These are phyloP conservation scores for Eueides isabella DNA, from an alignment of 1,140 invertebrate genomes.

Conservation along the genomic window DNA sequence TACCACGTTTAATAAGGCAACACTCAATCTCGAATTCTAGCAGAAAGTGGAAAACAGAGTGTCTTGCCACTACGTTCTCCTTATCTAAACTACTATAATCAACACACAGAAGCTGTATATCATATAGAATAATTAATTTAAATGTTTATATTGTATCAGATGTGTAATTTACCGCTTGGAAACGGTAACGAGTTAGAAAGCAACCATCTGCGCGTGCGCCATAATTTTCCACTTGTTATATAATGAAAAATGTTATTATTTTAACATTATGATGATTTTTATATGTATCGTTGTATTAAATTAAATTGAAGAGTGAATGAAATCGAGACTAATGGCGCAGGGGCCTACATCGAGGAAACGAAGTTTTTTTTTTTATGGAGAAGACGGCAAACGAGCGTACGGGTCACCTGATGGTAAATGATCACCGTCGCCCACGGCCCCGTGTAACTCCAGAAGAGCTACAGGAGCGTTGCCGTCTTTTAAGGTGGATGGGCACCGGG, in stretches of 20 bases:
- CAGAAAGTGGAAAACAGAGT: neutral
- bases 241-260: slow-evolving; percentile 13
- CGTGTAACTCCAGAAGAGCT: too few species aligned
- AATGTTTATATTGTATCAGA: slow-evolving; percentile 5
- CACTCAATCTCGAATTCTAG: neutral
- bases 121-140: neutral
- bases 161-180: slow-evolving; percentile 11
- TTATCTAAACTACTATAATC: neutral
- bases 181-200: slow-evolving; percentile 20
- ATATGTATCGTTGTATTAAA: too few species aligned
- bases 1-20: too few species aligned
- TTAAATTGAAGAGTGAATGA: too few species aligned
- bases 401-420: too few species aligned
- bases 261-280: slow-evolving; percentile 1
- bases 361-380: too few species aligned
- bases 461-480: too few species aligned
- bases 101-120: neutral
- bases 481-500: too few species aligned
- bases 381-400: too few species aligned
- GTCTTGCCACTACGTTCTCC: neutral
- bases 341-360: too few species aligned
- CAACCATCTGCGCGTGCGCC: neutral
- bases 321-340: too few species aligned
- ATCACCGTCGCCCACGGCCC: too few species aligned
- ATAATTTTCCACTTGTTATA: slow-evolving; percentile 4